phyloP scores from a whole-genome alignment of 2,888 invertebrate genomes.

The Anaspis maculata region DNA sequence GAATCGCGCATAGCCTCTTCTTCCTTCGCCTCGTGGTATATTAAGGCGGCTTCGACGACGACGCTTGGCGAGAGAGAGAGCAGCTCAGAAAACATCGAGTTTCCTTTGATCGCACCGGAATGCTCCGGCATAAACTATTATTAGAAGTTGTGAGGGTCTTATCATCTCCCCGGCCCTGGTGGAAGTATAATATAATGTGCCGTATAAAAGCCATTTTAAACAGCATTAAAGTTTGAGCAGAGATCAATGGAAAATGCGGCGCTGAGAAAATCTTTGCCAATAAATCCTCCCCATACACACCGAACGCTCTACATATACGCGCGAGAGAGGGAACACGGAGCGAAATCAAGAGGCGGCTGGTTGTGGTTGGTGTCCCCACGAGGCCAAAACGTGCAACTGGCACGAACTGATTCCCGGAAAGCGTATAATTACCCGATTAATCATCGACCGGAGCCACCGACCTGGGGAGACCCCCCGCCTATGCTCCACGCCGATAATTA shows the following conservation, averaged over 20 bases:
- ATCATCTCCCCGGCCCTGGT: constrained; percentile 18
- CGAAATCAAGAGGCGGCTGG: too few species aligned
- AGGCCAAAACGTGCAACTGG: constrained; percentile 4
- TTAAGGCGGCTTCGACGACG: too few species aligned
- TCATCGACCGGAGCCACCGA: constrained; percentile 24
- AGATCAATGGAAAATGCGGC: constrained; percentile 28
- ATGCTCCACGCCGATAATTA: constrained; percentile 25
- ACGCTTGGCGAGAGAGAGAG: background rate
- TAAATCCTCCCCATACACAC: constrained; percentile 22
- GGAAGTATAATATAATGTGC: constrained; percentile 16
- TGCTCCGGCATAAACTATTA: too few species aligned
- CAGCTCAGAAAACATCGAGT: constrained; percentile 7
- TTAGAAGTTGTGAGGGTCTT: constrained; percentile 24
- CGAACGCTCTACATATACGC: too few species aligned
- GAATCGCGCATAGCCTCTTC: too few species aligned
- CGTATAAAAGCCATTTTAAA: constrained; percentile 30
- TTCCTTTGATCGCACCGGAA: too few species aligned
- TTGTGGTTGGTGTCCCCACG: constrained; percentile 3
- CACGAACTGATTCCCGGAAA: constrained; percentile 8
- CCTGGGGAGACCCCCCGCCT: constrained; percentile 23
- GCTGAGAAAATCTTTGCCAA: constrained; percentile 25
- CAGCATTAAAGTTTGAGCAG: constrained; percentile 28
- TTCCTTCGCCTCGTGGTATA: too few species aligned
- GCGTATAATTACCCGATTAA: constrained; percentile 26
- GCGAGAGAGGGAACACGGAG: too few species aligned